These are phyloP conservation scores for Pterocles orientalis DNA, from an alignment of 2,113 vertebrate genomes.

Conservation along the genomic window DNA sequence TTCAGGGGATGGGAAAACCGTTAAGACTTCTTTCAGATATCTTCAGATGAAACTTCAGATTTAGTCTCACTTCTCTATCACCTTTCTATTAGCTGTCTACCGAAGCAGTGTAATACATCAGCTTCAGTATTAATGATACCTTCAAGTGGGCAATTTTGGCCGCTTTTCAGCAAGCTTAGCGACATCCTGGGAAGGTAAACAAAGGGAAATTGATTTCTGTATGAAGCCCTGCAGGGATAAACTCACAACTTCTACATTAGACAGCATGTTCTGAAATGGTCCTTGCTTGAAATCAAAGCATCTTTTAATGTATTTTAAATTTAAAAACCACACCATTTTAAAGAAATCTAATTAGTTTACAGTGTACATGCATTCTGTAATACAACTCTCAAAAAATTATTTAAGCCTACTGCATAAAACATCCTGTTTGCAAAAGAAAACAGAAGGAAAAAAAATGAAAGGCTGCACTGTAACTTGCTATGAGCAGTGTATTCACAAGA, in stretches of 20 bases:
- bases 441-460: background rate
- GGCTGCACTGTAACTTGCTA: background rate
- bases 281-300: background rate
- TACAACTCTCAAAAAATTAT: background rate
- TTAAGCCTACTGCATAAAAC: background rate
- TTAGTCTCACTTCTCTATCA: background rate
- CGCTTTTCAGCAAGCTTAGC: background rate
- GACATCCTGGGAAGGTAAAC: constrained; percentile 29
- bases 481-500: background rate
- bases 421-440: background rate
- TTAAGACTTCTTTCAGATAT: background rate
- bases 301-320: background rate
- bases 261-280: background rate
- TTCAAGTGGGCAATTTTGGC: constrained; percentile 30
- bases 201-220: constrained; percentile 29
- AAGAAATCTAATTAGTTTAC: background rate
- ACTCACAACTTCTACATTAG: background rate
- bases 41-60: background rate
- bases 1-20: background rate
- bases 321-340: background rate
- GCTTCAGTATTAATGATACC: background rate
- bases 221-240: constrained; percentile 10
- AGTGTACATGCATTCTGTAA: background rate
- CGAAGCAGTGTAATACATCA: background rate
- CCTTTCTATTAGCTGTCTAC: background rate